Evolutionary conservation across 2,888 invertebrate genomes (phyloP), one percentile per base, ranked within the genome.

Genomic region (Fragum fragum): DNA sequence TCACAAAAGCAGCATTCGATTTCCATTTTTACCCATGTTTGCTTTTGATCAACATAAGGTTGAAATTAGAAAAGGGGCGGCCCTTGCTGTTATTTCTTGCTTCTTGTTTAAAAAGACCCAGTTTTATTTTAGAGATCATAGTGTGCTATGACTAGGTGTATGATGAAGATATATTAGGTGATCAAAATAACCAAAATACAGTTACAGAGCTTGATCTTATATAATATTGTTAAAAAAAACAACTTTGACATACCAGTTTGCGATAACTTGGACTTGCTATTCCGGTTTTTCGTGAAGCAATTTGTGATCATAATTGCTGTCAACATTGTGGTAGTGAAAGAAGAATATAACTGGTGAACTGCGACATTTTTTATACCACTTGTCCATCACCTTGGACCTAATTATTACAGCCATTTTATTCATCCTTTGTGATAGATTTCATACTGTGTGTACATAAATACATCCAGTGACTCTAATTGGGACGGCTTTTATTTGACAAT

Each of bases 1-100:
- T 86, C 89, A 88, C 86, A 89, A 85, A 79, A 72, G 69, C 57
- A 63, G 74, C 42, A 57, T 83, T 83, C 83, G 83, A 79, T 79
- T 83, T 79, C 66, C 26, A 59, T 79, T 76, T 79, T 79, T 83
- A 80, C 76, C 68, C 66, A 72, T 83, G 77, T 83, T 83, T 83
- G 79, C 75, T 68, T 71, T 69, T 66, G 70, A 72, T 55, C 63
- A 66, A 66, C 76, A 73, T 71, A 73, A 73, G 61, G 68, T 39
- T 28, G n/a, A 26, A 42, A 39, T 66, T 39, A 42, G 23, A 66
- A 66, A 29, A 42, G 26, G 23, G 66, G 66, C 21, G 66, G 39
- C 66, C 42, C 39, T 21, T 42, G 42, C 42, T 26, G 21, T 7
- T 42, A 42, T 66, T 23, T 26, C 42, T 18, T 42, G 42, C n/a